Base-by-base conservation (phyloP, 2,888 invertebrate genomes). In the Leptarthrus brevirostris region DNA sequence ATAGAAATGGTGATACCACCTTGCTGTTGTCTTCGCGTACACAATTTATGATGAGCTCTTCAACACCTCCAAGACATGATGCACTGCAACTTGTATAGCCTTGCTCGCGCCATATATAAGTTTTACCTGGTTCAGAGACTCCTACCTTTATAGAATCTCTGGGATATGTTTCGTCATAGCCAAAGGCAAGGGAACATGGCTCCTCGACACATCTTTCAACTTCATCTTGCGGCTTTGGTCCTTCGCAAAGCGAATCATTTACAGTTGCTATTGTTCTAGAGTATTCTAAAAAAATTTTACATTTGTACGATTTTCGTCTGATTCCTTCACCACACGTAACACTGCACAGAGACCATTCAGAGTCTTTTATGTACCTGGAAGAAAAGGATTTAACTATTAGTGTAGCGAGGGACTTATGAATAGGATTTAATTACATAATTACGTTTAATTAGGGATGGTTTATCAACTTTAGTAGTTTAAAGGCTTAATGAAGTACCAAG, bases 1-100 rank as follows among this genome's bases (percentile, higher is more conserved):
- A 97, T 82, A 95, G 89, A 81, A 93, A 93, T 0, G 95, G 95
- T 4, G 93, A 94, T 0, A 96, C 95, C 2, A 94, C 92, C 80
- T 93, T 92, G 8, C 93, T 92, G 74, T 93, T 95, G 81, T 93
- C 93, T 79, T 95, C 95, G 75, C 95, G 87, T 0, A 96, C 91
- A 81, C 96, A 96, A 81, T 93, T 93, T 71, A 96, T 93, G 77
- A 96, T 93, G 40, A 95, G 87, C 83, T 96, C 95, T 88, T 96
- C 89, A 1, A 90, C 91, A 81, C 94, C 93, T 78, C 97, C 97
- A 1, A 97, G 88, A 82, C 98, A 98, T 6, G 95, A 94, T 0
- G 95, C 95, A 80, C 95, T 97, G 87, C 98, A 98, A 76, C 94
- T 93, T 0, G 95, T 95, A 80, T 94, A 96, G 0, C 96, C 96